Percentiles rank a stretch among this genome's conserved stretches.
Evolutionary conservation across 2,113 vertebrate genomes (phyloP).

Genomic region (Phylloscopus trochilus): DNA sequence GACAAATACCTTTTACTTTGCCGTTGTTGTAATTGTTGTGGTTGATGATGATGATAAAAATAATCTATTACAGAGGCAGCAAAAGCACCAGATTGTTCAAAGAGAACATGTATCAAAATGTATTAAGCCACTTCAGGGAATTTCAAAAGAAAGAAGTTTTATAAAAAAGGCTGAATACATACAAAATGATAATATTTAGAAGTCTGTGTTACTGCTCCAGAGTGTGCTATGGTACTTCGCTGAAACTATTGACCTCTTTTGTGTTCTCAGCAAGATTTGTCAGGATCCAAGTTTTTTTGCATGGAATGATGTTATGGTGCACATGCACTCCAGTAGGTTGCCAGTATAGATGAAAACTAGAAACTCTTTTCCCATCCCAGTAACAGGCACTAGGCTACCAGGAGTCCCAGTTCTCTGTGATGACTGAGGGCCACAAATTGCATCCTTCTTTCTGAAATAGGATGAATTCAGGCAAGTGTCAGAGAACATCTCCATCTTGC

Average conservation of each 20-base stretch:
- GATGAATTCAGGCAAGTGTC: not conserved
- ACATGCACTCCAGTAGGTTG: not conserved
- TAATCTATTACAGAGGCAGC: conserved; percentile 45
- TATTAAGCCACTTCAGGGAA: conserved; percentile 44
- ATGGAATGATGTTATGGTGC: not conserved
- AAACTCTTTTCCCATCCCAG: not conserved
- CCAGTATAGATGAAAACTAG: not conserved
- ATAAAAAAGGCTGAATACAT: not conserved
- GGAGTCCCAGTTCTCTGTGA: not conserved
- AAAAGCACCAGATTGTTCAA: conserved; percentile 49
- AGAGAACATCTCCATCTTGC: not conserved
- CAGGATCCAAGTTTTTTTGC: not conserved
- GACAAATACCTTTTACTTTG: conserved; percentile 56
- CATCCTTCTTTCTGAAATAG: not conserved
- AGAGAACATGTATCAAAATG: conserved; percentile 40
- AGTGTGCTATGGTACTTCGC: not conserved
- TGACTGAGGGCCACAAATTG: not conserved
- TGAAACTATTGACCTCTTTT: not conserved
- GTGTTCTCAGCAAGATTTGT: not conserved
- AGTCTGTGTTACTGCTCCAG: not conserved
- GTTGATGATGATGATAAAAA: conserved; percentile 71
- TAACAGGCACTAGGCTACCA: not conserved
- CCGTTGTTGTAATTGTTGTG: conserved; percentile 38
- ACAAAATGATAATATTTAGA: not conserved
- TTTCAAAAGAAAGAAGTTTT: conserved; percentile 38